Evolutionary conservation across 2,113 vertebrate genomes (phyloP), one percentile per base, ranked within the genome.

Genomic region (Polypterus bichir): DNA sequence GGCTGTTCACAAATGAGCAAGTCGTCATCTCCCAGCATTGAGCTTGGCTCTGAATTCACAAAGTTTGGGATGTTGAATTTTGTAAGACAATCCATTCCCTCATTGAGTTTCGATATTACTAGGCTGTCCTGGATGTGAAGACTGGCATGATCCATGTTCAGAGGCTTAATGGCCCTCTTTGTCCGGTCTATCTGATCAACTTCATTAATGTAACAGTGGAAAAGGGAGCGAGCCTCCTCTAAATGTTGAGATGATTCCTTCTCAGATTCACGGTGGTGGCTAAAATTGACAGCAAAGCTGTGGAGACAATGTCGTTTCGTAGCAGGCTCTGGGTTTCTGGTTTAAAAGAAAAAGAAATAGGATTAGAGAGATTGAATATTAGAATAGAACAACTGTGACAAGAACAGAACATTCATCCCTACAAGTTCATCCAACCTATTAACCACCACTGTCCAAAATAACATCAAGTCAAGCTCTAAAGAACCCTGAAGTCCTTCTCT

Each of bases 51-150:
- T 2, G 88, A 84, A 73, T 85, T 91, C 72, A 97, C 86, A 44
- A 92, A 94, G 68, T 97, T 97, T 2, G 93, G 92, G 68, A 97
- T 91, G 75, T 91, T 90, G 67, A 92, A 95, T 64, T 91, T 87
- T 56, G 85, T 75, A 49, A 89, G 77, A 64, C 80, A 80, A 44
- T 70, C 77, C 4, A 83, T 55, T 61, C 82, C 76, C 70, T 86
- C 72, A 55, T 76, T 80, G 45, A 68, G 66, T 8, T 2, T 71
- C 69, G 63, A 65, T 52, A 70, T 77, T 60, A 71, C 60, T 66
- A 71, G 62, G 68, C 67, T 65, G 60, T 80, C 81, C 52, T 77
- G 86, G 55, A 78, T 71, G 3, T 64, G 62, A 51, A 53, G 71
- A 4, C 68, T 64, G 49, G 54, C 6, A 3, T 66, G 75, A 56